Evolutionary conservation across 1,140 invertebrate species (phyloP), one percentile per base, ranked within the genome.

Genomic region (Vanessa atalanta): DNA sequence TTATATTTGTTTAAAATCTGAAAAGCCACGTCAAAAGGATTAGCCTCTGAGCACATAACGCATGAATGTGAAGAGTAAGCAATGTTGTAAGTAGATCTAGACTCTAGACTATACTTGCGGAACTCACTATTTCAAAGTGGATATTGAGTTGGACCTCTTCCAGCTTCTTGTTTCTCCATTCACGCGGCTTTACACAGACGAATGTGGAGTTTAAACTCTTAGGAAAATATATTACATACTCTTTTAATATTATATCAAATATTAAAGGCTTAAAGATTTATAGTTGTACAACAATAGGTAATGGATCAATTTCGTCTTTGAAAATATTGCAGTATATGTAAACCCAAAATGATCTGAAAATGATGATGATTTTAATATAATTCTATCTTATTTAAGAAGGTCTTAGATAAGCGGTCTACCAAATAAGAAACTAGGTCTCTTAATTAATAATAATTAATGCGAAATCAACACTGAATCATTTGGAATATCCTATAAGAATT

Each of bases 141-240:
- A 61, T 61, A 61, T 61, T 61, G 31, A 61, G 57, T 61, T 61
- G 57, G 57, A 61, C 14, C 57, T 61, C 23, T 61, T 61, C 57
- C 57, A 61, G 57, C 11, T 61, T 61, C 57, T 61, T 31, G 57
- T 61, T 61, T 37, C 57, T 61, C 31, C 13, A 61, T 61, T 37
- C 57, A 61, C 57, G 57, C 23, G 31, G 57, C 57, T 61, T 61
- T 61, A 37, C 57, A 12, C 16, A 26, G 26, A 61, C 57, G 57
- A 61, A 61, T 61, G 26, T 26, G 4, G 12, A 61, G 26, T 37
- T 61, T 23, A 61, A 61, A n/a, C 31, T 61, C 26, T 61, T 37
- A 5, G 31, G 57, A n/a, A 61, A 61, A 61, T 61, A 61, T 61
- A 61, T 61, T 37, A 8, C 26, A 31, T 37, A 61, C 12, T 15